These are phyloP conservation scores for Phalacrocorax pelagicus DNA, from an alignment of 2,113 vertebrate species.

Conservation along the genomic window DNA sequence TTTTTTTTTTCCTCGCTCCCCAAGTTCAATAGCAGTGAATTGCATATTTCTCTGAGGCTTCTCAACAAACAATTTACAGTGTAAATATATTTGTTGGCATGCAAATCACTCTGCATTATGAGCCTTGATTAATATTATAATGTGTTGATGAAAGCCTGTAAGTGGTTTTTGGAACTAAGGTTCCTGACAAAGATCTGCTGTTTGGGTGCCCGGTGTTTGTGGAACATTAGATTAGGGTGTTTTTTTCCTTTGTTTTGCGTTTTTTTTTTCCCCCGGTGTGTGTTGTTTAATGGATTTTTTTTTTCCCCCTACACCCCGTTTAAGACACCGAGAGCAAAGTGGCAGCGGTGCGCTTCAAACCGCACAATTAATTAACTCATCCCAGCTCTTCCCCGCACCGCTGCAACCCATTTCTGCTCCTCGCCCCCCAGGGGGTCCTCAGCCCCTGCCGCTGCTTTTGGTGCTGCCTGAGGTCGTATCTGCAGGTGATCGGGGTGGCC, in stretches of 20 bases:
- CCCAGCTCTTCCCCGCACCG: not conserved
- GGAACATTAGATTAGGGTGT: slow-evolving; percentile 69
- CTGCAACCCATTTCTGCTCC: not conserved
- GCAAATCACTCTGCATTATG: slow-evolving; percentile 82
- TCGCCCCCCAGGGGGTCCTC: not conserved
- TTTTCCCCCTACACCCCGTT: not conserved
- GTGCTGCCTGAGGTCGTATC: no score
- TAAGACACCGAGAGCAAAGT: not conserved
- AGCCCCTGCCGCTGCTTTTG: not conserved
- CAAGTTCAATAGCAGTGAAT: slow-evolving; percentile 71
- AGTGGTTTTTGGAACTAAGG: slow-evolving; percentile 77
- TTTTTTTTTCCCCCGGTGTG: not conserved
- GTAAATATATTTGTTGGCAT: slow-evolving; percentile 85
- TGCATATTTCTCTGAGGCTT: slow-evolving; percentile 77
- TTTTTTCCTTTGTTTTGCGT: slow-evolving; percentile 1
- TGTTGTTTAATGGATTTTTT: not conserved
- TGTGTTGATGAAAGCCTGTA: slow-evolving; percentile 80
- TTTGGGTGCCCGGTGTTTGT: slow-evolving; percentile 74
- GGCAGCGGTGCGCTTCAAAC: not conserved
- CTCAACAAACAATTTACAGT: slow-evolving; percentile 82
- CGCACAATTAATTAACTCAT: slow-evolving; percentile 44
- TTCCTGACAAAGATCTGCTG: slow-evolving; percentile 74
- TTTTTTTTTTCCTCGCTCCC: slow-evolving; percentile 7
- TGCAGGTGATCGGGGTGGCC: not conserved
- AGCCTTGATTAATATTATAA: slow-evolving; percentile 86